Evolutionary conservation across 2,888 invertebrate species (phyloP).

Genomic region (Didymodactylos carnosus): DNA sequence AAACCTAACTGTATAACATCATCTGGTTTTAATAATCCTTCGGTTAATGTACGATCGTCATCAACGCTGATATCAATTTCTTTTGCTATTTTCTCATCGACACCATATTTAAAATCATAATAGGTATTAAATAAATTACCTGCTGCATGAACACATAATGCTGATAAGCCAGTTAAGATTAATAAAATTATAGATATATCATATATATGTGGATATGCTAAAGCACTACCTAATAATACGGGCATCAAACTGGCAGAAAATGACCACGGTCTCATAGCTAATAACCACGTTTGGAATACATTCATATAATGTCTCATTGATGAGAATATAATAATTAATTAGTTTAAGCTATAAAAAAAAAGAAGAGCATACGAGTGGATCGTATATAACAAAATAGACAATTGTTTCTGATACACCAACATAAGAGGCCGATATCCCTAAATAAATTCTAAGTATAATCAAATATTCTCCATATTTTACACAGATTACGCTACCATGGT

Average conservation of each 20-base stretch:
- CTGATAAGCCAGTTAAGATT: slow-evolving; percentile 60
- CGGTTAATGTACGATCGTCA: slow-evolving; percentile 81
- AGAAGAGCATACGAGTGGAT: too few relatives aligned
- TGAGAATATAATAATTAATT: too few relatives aligned
- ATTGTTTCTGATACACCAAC: slow-evolving; percentile 96
- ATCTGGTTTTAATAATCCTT: slow-evolving; percentile 61
- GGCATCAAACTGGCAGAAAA: slow-evolving; percentile 73
- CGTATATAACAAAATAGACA: slow-evolving; percentile 95
- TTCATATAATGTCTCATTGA: too few relatives aligned
- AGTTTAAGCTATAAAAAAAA: too few relatives aligned
- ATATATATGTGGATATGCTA: slow-evolving; percentile 61
- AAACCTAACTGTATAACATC: slow-evolving; percentile 71
- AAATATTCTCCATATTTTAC: too few relatives aligned
- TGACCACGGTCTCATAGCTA: slow-evolving; percentile 79
- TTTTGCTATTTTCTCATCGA: slow-evolving; percentile 41
- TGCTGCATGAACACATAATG: slow-evolving; percentile 76
- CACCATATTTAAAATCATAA: slow-evolving; percentile 77
- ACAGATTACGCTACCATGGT: slow-evolving; percentile 67
- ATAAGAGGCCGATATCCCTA: slow-evolving; percentile 74
- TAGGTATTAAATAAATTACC: slow-evolving; percentile 85
- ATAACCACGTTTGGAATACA: slow-evolving; percentile 19
- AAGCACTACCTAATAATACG: slow-evolving; percentile 64
- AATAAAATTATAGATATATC: slow-evolving; percentile 49
- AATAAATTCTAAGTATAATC: not conserved
- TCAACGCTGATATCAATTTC: slow-evolving; percentile 35